A percentile compares a stretch with the other conserved stretches of the same genome.
Conservation (phyloP, 2,797 vertebrate species). For the Benthosema pterotum region DNA sequence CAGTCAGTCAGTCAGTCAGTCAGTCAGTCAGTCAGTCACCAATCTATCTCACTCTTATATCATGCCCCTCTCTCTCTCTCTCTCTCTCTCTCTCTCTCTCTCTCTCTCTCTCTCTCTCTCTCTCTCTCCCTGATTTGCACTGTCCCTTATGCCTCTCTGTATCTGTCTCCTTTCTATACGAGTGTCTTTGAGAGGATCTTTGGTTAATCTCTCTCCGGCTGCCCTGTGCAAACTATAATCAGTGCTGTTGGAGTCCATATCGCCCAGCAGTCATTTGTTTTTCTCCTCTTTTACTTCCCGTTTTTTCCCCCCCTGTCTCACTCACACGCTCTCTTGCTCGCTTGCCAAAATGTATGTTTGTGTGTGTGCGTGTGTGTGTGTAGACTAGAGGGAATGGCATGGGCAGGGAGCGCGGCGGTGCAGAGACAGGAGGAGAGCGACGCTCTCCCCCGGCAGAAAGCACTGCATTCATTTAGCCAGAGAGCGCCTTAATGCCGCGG, state of each 20-base stretch:
- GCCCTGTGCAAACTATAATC: conserved; percentile 55
- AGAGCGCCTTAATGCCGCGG: conserved; percentile 45
- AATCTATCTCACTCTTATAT: neutral
- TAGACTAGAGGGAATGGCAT: conserved; percentile 14
- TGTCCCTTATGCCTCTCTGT: too few species aligned
- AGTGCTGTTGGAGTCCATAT: conserved; percentile 37
- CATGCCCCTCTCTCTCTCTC: neutral
- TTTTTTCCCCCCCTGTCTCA: neutral
- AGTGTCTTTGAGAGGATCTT: conserved; percentile 36
- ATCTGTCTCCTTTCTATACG: conserved; percentile 2
- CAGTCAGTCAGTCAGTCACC: too few species aligned
- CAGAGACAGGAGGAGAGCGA: conserved; percentile 2
- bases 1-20: too few species aligned
- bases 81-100: neutral
- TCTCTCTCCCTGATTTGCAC: neutral
- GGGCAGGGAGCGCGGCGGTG: neutral
- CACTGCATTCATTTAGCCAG: conserved; percentile 54
- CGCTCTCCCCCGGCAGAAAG: conserved; percentile 30
- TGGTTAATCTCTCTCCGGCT: conserved; percentile 59
- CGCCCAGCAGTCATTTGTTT: neutral
- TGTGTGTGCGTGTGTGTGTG: conserved; percentile 10
- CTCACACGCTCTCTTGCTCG: conserved; percentile 14
- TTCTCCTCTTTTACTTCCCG: conserved; percentile 2
- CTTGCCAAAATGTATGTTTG: conserved; percentile 15
- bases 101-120: conserved; percentile 1